A percentile compares a stretch with the other conserved stretches of the same genome.
These are phyloP conservation scores for Hippolais icterina DNA, from an alignment of 2,113 vertebrate species.

Conservation along the genomic window DNA sequence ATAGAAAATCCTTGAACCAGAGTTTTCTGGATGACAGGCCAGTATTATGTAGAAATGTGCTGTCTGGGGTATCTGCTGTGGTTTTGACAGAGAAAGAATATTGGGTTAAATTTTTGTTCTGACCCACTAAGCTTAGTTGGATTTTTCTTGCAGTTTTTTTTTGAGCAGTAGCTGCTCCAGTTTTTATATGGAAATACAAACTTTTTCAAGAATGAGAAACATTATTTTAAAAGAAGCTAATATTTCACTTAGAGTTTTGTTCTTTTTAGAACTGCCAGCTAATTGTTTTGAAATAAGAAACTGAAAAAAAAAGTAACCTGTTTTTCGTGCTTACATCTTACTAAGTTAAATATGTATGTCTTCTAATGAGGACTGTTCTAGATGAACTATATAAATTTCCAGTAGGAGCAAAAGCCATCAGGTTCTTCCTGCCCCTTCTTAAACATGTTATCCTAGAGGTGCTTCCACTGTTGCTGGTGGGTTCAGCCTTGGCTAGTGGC, in stretches of 20 bases:
- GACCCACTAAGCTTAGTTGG: neutral
- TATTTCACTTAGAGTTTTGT: neutral
- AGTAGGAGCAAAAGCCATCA: neutral
- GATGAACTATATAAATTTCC: neutral
- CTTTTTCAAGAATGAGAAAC: neutral
- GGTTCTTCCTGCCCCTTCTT: neutral
- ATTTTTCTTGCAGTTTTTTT: neutral
- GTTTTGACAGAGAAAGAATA: neutral
- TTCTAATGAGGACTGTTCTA: neutral
- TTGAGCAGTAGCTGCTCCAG: neutral
- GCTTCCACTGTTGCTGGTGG: rapidly evolving
- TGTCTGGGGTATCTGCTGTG: neutral
- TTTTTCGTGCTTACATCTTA: neutral
- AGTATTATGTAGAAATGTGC: neutral
- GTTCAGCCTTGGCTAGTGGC: rapidly evolving
- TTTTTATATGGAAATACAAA: neutral
- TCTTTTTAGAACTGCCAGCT: neutral
- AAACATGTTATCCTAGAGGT: rapidly evolving
- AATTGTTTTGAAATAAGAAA: neutral
- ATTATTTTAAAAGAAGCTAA: rapidly evolving
- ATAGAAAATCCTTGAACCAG: neutral
- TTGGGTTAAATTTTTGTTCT: neutral
- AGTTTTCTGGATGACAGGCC: neutral
- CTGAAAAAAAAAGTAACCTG: neutral
- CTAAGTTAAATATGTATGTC: neutral